Conservation (phyloP, 2,888 invertebrate genomes). For the Emesis russula region DNA sequence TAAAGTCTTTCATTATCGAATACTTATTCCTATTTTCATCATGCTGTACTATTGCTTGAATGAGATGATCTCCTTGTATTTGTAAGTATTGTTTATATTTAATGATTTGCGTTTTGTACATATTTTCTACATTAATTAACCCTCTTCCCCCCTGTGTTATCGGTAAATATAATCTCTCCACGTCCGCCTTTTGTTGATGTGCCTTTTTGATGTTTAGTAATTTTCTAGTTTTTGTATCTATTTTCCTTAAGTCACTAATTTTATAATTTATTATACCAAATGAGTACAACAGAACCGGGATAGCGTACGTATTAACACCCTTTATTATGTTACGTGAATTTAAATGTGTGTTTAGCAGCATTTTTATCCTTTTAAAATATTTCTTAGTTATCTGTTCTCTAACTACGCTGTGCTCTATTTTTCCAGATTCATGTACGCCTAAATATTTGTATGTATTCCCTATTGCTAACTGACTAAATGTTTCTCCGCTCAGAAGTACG, state of each 20-base stretch:
- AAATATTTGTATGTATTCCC: constrained; percentile 46
- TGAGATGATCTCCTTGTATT: constrained; percentile 38
- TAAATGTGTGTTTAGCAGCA: no score
- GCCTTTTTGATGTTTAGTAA: constrained; percentile 59
- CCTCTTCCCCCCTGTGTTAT: no score
- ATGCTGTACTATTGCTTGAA: constrained; percentile 45
- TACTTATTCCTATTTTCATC: constrained; percentile 62
- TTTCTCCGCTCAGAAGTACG: constrained; percentile 45
- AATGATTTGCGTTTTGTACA: no score
- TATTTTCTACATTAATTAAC: no score
- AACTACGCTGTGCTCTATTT: no score
- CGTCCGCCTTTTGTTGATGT: constrained; percentile 72
- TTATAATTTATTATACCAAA: constrained; percentile 44
- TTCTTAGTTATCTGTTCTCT: no score
- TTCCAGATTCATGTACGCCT: constrained; percentile 10
- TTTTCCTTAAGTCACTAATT: constrained; percentile 29
- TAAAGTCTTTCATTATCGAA: constrained; percentile 2
- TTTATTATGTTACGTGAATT: constrained; percentile 10
- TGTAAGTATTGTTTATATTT: constrained; percentile 14
- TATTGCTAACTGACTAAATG: constrained; percentile 38
- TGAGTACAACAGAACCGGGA: constrained; percentile 30
- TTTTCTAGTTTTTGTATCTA: constrained; percentile 66
- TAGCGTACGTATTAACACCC: constrained; percentile 34
- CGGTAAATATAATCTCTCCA: no score
- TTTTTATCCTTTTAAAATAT: no score